Evolutionary conservation across 2,888 invertebrate genomes (phyloP).

Genomic region (Cerceris ruficornis): DNA sequence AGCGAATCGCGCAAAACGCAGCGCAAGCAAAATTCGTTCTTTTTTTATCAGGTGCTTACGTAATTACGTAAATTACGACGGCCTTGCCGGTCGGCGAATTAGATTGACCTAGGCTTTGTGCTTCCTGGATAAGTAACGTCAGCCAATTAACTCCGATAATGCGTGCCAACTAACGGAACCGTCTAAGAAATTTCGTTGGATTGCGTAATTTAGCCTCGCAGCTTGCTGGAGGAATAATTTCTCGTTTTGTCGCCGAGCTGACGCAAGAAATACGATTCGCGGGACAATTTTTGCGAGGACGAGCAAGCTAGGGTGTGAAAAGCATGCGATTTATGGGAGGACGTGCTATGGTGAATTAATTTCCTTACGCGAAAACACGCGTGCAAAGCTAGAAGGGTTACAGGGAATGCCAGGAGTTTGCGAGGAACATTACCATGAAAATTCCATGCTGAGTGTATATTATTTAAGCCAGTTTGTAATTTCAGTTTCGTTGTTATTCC

Average conservation of each 20-base stretch:
- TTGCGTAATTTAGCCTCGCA: conserved; percentile 21
- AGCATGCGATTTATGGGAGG: not conserved
- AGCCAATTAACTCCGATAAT: conserved; percentile 51
- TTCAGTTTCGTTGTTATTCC: no score
- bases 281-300: not conserved
- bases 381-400: no score
- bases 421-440: no score
- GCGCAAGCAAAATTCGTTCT: conserved; percentile 31
- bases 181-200: conserved; percentile 22
- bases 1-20: not conserved
- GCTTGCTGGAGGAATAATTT: not conserved
- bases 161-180: conserved; percentile 16
- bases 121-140: conserved; percentile 48
- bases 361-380: no score
- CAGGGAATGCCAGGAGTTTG: no score
- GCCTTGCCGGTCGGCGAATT: conserved; percentile 57
- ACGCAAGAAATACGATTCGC: not conserved
- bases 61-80: conserved; percentile 60
- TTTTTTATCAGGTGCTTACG: conserved; percentile 56
- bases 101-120: conserved; percentile 64
- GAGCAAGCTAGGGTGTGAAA: not conserved
- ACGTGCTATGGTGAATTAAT: not conserved
- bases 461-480: no score
- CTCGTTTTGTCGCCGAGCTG: not conserved
- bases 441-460: no score